Conservation (phyloP, 37 sponge, comb jelly and placozoan genomes). For the Agelas oroides region DNA sequence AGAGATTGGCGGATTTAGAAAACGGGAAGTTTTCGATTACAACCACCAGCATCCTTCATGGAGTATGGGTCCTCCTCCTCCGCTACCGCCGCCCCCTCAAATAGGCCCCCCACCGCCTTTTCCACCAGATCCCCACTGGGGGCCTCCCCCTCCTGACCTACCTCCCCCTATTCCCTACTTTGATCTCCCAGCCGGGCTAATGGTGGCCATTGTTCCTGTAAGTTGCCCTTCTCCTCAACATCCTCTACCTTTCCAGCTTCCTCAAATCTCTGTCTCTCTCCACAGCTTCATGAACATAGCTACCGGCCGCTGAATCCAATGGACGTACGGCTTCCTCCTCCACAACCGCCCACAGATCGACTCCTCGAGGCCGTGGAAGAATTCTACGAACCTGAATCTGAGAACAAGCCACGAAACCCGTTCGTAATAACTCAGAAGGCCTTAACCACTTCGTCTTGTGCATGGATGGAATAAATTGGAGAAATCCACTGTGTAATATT, state of each 20-base stretch:
- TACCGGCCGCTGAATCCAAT: constrained; percentile 82
- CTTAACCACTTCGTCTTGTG: too few species aligned
- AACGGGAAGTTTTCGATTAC: constrained; percentile 57
- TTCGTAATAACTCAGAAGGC: too few species aligned
- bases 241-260: background rate
- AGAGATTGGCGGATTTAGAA: background rate
- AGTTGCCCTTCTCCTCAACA: constrained; percentile 15
- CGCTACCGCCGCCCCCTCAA: background rate
- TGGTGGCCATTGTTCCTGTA: constrained; percentile 85
- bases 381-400: constrained; percentile 78
- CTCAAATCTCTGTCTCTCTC: constrained; percentile 2
- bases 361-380: constrained; percentile 92
- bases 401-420: constrained; percentile 69
- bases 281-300: constrained; percentile 79
- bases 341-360: constrained; percentile 90
- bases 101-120: constrained; percentile 6
- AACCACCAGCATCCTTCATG: constrained; percentile 36
- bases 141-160: constrained; percentile 32
- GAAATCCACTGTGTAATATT: too few species aligned
- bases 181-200: constrained; percentile 98
- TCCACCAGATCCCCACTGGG: constrained; percentile 8
- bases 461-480: too few species aligned
- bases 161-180: constrained; percentile 88
- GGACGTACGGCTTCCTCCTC: constrained; percentile 81
- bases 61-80: background rate